A percentile compares a stretch with the other conserved stretches of the same genome.
phyloP scores from a whole-genome alignment of 2,888 invertebrate species.

The Boloria euphrosyne region DNA sequence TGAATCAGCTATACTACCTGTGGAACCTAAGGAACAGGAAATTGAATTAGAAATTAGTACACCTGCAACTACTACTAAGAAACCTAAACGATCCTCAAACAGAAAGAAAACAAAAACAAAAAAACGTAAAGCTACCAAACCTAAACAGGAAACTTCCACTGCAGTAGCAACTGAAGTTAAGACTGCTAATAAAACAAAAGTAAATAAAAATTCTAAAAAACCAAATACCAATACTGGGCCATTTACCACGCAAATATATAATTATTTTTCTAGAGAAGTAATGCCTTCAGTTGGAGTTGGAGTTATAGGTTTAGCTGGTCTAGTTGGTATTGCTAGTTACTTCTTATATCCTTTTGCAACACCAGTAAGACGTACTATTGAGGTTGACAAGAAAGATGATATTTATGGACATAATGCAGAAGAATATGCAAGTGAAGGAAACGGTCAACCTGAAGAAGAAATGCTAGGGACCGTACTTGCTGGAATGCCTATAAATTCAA shows the following conservation, averaged over 20 bases:
- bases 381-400: conserved; percentile 84
- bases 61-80: conserved; percentile 74
- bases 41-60: conserved; percentile 77
- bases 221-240: conserved; percentile 78
- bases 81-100: conserved; percentile 67
- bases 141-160: conserved; percentile 61
- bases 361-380: conserved; percentile 85
- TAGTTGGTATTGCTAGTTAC: conserved; percentile 89
- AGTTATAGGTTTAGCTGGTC: conserved; percentile 87
- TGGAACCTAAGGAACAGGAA: conserved; percentile 77
- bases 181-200: conserved; percentile 79
- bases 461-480: conserved; percentile 88
- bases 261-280: conserved; percentile 89
- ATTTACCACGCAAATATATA: conserved; percentile 88
- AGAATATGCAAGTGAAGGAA: conserved; percentile 84
- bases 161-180: conserved; percentile 69
- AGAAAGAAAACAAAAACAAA: conserved; percentile 83
- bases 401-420: conserved; percentile 86
- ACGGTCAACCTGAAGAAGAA: conserved; percentile 89
- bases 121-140: conserved; percentile 80
- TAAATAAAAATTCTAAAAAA: conserved; percentile 61
- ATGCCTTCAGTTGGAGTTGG: conserved; percentile 92
- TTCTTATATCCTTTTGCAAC: conserved; percentile 89
- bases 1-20: conserved; percentile 70
- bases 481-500: conserved; percentile 83